Conservation (phyloP, 2,888 invertebrate genomes). For the Auanema freiburgensis region DNA sequence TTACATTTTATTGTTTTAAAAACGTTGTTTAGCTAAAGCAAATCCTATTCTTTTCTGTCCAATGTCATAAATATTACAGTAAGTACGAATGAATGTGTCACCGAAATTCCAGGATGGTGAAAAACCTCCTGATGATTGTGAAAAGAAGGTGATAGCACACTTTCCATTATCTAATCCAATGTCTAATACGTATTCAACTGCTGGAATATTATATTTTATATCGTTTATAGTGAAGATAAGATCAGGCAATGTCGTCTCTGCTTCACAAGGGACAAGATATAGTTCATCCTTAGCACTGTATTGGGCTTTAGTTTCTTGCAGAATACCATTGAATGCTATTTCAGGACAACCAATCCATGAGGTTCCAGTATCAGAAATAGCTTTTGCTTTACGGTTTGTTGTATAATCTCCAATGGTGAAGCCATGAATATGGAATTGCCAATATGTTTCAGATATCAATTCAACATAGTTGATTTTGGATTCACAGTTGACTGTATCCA, state of each 20-base stretch:
- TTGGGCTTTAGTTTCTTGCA: constrained; percentile 29
- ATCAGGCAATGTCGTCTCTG: constrained; percentile 30
- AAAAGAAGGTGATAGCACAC: too few species aligned
- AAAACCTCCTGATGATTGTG: too few species aligned
- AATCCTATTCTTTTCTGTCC: too few species aligned
- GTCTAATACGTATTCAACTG: constrained; percentile 53
- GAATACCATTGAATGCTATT: constrained; percentile 19
- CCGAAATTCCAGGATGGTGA: too few species aligned
- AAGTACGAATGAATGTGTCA: too few species aligned
- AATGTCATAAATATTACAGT: too few species aligned
- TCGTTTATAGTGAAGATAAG: constrained; percentile 49
- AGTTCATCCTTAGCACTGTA: constrained; percentile 32
- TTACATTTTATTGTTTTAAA: too few species aligned
- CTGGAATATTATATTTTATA: constrained; percentile 38
- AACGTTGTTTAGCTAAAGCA: too few species aligned
- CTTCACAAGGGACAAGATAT: constrained; percentile 47
- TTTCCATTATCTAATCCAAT: constrained; percentile 23
- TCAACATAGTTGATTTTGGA: too few species aligned
- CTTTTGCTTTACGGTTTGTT: constrained; percentile 19
- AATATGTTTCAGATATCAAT: too few species aligned
- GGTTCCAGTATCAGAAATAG: constrained; percentile 57
- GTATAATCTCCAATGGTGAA: constrained; percentile 41
- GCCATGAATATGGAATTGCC: too few species aligned
- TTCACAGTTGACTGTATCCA: too few species aligned
- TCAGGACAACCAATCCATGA: constrained; percentile 49